Evolutionary conservation across 2,888 invertebrate species (phyloP).

Genomic region (Napeogenes sylphis): DNA sequence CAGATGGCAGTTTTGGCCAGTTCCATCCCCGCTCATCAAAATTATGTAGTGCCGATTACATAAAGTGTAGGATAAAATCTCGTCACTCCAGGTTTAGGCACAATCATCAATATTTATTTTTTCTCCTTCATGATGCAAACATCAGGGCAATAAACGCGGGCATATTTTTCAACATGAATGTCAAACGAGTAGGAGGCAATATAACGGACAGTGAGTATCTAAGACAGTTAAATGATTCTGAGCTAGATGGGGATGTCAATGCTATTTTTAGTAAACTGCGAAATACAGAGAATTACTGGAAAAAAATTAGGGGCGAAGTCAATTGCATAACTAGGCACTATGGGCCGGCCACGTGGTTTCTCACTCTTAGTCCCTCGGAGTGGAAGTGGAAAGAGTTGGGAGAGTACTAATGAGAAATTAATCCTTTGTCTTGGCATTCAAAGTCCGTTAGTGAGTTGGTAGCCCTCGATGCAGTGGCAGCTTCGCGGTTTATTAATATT

Average conservation of each 20-base stretch:
- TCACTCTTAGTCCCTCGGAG: background rate
- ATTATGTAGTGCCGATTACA: no score
- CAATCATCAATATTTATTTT: conserved; percentile 25
- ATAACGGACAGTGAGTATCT: conserved; percentile 34
- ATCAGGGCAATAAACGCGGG: conserved; percentile 33
- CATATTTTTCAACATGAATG: conserved; percentile 36
- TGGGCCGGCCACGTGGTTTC: conserved; percentile 20
- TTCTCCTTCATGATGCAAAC: conserved; percentile 12
- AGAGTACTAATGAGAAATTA: no score
- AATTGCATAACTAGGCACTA: conserved; percentile 35
- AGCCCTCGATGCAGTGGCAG: conserved; percentile 40
- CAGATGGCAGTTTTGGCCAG: background rate
- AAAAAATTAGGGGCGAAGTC: conserved; percentile 33
- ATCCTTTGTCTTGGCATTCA: no score
- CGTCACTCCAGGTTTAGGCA: no score
- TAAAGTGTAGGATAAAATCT: no score
- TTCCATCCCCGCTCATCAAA: no score
- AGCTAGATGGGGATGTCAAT: conserved; percentile 36
- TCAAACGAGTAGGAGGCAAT: background rate
- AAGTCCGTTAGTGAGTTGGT: conserved; percentile 34
- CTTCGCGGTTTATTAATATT: conserved; percentile 40
- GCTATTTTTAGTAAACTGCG: conserved; percentile 37
- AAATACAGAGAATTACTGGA: conserved; percentile 37
- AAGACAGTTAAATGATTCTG: conserved; percentile 32
- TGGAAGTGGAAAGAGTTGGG: no score